Conservation (phyloP, 2,113 vertebrate genomes). For the Anser cygnoides region DNA sequence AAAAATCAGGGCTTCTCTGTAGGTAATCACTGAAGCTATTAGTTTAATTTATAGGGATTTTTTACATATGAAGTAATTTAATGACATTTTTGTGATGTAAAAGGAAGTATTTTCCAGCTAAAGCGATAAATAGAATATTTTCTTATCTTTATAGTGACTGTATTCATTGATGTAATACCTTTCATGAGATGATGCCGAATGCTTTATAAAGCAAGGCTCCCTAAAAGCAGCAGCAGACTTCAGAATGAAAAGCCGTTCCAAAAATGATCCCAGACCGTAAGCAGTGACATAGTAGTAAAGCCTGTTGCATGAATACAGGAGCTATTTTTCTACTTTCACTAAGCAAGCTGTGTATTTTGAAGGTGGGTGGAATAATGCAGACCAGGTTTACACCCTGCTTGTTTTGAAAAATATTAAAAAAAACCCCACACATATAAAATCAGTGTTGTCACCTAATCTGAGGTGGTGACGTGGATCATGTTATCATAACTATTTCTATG, state of each 20-base stretch:
- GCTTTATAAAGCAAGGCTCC: constrained; percentile 21
- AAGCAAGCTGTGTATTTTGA: not conserved
- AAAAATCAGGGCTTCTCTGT: not conserved
- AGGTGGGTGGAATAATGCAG: not conserved
- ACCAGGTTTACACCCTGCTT: not conserved
- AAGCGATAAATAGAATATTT: not conserved
- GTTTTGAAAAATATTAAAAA: not conserved
- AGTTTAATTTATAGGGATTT: not conserved
- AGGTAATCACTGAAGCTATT: not conserved
- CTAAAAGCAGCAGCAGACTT: constrained; percentile 12
- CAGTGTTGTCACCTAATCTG: not conserved
- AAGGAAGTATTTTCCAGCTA: not conserved
- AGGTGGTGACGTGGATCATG: not conserved
- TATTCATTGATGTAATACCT: not conserved
- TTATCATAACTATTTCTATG: not conserved
- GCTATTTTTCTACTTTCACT: not conserved
- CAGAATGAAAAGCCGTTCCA: constrained; percentile 20
- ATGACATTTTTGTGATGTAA: not conserved
- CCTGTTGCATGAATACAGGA: not conserved
- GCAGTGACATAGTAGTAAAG: constrained; percentile 1
- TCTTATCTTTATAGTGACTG: constrained; percentile 23
- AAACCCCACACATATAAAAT: not conserved
- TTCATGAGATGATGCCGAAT: not conserved
- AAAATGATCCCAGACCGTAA: not conserved
- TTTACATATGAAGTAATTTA: not conserved